Percentiles rank a stretch among this genome's conserved stretches.
Conservation (phyloP, 1,140 invertebrate species). For the Trypoxylus dichotomus region DNA sequence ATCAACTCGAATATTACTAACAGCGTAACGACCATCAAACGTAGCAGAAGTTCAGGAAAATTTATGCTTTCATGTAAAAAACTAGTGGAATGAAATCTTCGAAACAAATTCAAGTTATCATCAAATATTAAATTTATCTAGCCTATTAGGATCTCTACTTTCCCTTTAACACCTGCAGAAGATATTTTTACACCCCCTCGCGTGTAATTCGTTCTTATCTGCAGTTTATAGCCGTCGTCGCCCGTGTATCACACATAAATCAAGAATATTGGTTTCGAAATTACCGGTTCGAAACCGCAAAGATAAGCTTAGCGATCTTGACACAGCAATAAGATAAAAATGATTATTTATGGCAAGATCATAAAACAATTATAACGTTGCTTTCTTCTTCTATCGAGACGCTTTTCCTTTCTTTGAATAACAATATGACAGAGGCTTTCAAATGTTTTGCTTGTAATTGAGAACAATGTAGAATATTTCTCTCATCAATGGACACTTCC, state of each 20-base stretch:
- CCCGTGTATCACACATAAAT: neutral
- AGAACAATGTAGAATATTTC: too few relatives aligned
- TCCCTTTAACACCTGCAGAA: neutral
- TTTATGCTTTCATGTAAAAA: neutral
- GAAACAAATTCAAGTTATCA: neutral
- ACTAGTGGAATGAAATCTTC: neutral
- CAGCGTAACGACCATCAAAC: too few relatives aligned
- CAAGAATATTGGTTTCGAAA: neutral
- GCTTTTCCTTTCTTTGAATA: too few relatives aligned
- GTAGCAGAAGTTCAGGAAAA: too few relatives aligned
- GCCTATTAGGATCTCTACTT: neutral
- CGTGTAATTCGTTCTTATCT: neutral
- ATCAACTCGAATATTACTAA: too few relatives aligned
- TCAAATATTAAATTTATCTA: neutral
- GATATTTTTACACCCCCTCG: neutral
- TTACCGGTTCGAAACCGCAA: neutral
- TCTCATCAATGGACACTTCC: too few relatives aligned
- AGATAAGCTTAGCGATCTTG: neutral
- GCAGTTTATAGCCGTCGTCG: neutral
- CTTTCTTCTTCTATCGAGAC: too few relatives aligned
- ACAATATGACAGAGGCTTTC: too few relatives aligned
- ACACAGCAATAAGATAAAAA: conserved; percentile 9
- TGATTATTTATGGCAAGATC: neutral
- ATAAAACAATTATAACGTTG: neutral
- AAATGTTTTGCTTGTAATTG: too few relatives aligned